A percentile compares a stretch with the other conserved stretches of the same genome.
Evolutionary conservation across 2,888 invertebrate genomes (phyloP).

Genomic region (Parasteatoda lunata): DNA sequence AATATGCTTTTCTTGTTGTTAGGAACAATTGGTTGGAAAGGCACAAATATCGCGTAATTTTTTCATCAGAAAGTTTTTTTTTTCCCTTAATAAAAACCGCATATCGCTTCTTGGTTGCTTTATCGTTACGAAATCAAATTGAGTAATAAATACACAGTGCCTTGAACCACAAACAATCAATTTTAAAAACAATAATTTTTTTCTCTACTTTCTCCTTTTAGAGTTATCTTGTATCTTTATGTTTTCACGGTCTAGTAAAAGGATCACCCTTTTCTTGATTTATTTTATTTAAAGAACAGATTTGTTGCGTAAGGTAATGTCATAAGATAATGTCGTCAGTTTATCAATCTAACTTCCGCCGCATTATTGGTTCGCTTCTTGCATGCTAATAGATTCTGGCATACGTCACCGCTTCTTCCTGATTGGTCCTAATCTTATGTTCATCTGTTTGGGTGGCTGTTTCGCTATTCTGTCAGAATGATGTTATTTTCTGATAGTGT

Average conservation of each 20-base stretch:
- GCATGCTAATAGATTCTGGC: conserved; percentile 39
- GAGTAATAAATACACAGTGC: too few relatives aligned
- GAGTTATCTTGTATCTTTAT: neutral
- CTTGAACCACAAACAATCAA: too few relatives aligned
- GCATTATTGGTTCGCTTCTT: conserved; percentile 31
- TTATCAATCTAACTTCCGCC: conserved; percentile 29
- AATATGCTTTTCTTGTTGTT: too few relatives aligned
- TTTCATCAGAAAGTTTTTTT: too few relatives aligned
- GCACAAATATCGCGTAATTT: too few relatives aligned
- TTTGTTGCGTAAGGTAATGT: conserved; percentile 18
- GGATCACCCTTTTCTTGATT: neutral
- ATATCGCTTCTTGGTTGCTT: too few relatives aligned
- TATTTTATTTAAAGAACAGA: neutral
- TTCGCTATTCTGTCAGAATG: conserved; percentile 21
- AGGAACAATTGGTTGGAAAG: too few relatives aligned
- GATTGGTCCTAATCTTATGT: conserved; percentile 45
- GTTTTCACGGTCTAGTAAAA: conserved; percentile 51
- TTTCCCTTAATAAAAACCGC: too few relatives aligned
- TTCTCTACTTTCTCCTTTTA: too few relatives aligned
- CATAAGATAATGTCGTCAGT: conserved; percentile 35
- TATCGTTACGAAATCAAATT: too few relatives aligned
- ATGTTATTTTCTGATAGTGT: conserved; percentile 33
- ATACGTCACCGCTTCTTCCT: conserved; percentile 52
- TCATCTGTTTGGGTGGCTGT: conserved; percentile 31
- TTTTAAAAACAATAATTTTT: too few relatives aligned